phyloP scores from a whole-genome alignment of 2,797 vertebrate species.

The Scleropages formosus region DNA sequence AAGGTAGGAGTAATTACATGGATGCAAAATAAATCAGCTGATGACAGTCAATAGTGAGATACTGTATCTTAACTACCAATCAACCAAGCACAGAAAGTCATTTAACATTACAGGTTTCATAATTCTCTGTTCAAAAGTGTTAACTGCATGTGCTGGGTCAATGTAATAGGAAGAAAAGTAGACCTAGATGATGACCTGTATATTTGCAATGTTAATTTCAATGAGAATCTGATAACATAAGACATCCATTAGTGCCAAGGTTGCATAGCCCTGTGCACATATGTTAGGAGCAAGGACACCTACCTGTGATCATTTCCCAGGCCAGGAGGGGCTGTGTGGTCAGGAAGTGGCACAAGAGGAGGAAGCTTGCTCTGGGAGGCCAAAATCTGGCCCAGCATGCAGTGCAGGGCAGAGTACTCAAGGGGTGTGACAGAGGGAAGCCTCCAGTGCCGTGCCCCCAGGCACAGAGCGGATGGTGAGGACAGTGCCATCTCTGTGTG shows the following conservation, averaged over 20 bases:
- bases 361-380: constrained; percentile 63
- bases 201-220: neutral
- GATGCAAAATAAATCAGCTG: too few species aligned
- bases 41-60: too few species aligned
- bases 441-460: constrained; percentile 67
- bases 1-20: too few species aligned
- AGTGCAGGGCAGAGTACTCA: constrained; percentile 67
- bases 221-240: neutral
- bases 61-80: too few species aligned
- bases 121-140: too few species aligned
- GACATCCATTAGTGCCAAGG: neutral
- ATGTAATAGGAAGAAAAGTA: too few species aligned
- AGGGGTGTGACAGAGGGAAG: constrained; percentile 48
- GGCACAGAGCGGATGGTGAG: constrained; percentile 70
- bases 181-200: too few species aligned
- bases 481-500: constrained; percentile 74
- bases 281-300: constrained; percentile 38
- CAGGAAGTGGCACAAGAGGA: constrained; percentile 61
- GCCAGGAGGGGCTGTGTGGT: constrained; percentile 68
- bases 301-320: constrained; percentile 77
- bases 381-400: constrained; percentile 60
- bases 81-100: too few species aligned
- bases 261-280: neutral
- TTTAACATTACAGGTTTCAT: too few species aligned
- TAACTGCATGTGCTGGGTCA: too few species aligned